Evolutionary conservation across 2,113 vertebrate genomes (phyloP), one percentile per base, ranked within the genome.

Genomic region (Sander lucioperca): DNA sequence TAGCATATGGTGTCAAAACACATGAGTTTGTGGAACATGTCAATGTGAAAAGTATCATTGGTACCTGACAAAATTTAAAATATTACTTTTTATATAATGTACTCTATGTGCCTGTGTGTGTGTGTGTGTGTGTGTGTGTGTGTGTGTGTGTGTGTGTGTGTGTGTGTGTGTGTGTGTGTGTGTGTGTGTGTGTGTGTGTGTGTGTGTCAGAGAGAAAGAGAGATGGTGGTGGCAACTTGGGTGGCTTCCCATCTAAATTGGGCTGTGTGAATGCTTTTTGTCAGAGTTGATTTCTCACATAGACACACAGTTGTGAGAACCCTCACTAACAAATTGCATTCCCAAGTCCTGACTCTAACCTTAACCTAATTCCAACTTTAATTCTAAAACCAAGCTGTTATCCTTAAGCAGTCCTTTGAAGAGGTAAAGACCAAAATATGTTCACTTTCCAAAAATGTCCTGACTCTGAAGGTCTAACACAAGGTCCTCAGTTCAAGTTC

Each of bases 251-350:
- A 62, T 76, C 84, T 63, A 54, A 70, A 53, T 39, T 27, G 50
- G 68, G 39, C 70, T 80, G 67, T 82, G 69, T 86, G 81, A 82
- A 65, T 45, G 25, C 33, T 88, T 85, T 87, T 85, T 66, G 45
- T 45, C 53, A 48, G 13, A 27, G 47, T 8, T 45, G 15, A 57
- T 75, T 73, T 57, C 39, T 33, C 48, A 63, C 57, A 79, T 9
- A 14, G 48, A 54, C n/a, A 39, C 47, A 36, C n/a, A 50, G 59
- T 27, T 64, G 61, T 75, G 62, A 53, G 19, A 59, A 54, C 18
- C 16, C 43, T 63, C 5, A 6, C 10, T 56, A 54, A 68, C 25
- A 76, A 23, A 39, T 30, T 43, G 7, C 13, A 21, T 33, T 78
- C 57, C 11, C 21, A 9, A 25, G 4, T 4, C 6, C 16, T 50